These are phyloP conservation scores for Parazoanthus swiftii DNA, from an alignment of 92 coral and sea anemone species.

Conservation along the genomic window DNA sequence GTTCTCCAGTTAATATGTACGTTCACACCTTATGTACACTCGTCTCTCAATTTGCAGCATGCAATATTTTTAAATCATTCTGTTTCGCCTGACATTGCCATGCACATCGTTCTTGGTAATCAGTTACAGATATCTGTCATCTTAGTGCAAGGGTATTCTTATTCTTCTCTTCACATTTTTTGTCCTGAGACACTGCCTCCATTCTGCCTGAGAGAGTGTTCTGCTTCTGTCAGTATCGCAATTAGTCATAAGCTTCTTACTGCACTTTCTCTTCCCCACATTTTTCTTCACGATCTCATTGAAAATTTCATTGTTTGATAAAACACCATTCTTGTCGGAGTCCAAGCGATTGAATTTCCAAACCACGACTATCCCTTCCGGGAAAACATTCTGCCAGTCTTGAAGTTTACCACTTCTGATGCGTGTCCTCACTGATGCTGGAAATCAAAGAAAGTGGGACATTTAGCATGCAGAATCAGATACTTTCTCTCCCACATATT, in stretches of 20 bases:
- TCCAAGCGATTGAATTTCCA: conserved; percentile 93
- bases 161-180: conserved; percentile 21
- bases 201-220: conserved; percentile 75
- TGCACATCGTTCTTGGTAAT: not conserved
- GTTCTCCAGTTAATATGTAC: too few species aligned
- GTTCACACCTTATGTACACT: too few species aligned
- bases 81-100: not conserved
- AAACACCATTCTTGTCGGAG: conserved; percentile 68
- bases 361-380: conserved; percentile 78
- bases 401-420: conserved; percentile 72
- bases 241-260: conserved; percentile 76
- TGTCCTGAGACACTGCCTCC: conserved; percentile 76
- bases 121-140: not conserved
- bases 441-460: not conserved
- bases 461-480: not conserved
- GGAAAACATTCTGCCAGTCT: conserved; percentile 57
- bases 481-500: not conserved
- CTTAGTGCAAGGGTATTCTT: conserved; percentile 25
- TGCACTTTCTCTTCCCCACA: conserved; percentile 84
- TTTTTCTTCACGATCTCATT: conserved; percentile 72
- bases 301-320: conserved; percentile 68
- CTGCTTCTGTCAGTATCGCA: conserved; percentile 85
- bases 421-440: conserved; percentile 58
- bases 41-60: too few species aligned
- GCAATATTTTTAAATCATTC: too few species aligned